Percentiles rank a stretch among this genome's conserved stretches.
phyloP scores from a whole-genome alignment of 2,797 vertebrate species.

The Myotis pilosus region DNA sequence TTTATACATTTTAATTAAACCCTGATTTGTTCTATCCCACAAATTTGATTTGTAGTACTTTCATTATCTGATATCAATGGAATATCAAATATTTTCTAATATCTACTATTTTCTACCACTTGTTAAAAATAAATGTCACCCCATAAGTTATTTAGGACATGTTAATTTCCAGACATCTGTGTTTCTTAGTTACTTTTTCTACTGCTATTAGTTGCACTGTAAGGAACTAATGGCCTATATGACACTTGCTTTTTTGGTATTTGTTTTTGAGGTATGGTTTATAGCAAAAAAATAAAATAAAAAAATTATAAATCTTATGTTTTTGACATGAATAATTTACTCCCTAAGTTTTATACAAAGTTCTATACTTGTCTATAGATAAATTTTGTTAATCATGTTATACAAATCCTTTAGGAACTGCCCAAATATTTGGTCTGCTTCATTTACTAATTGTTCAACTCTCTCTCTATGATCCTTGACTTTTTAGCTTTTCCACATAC shows the following conservation, averaged over 20 bases:
- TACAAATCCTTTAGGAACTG: not conserved
- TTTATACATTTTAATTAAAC: not conserved
- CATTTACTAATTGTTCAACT: not conserved
- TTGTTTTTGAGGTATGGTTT: not conserved
- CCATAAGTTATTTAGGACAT: not conserved
- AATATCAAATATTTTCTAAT: not conserved
- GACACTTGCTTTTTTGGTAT: not conserved
- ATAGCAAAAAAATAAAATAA: not conserved
- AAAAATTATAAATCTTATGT: not conserved
- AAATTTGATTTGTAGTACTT: conserved; percentile 7
- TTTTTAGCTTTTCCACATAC: not conserved
- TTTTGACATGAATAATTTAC: not conserved
- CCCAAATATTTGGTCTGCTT: not conserved
- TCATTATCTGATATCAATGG: not conserved
- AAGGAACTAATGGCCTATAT: too few relatives aligned
- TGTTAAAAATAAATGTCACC: not conserved
- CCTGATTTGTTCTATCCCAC: not conserved
- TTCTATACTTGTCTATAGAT: not conserved
- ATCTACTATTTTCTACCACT: not conserved
- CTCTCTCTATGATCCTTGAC: not conserved
- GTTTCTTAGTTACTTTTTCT: not conserved
- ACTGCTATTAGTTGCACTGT: not conserved
- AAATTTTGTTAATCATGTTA: not conserved
- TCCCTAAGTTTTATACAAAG: not conserved
- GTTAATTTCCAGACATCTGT: not conserved